phyloP scores from a whole-genome alignment of 2,797 vertebrate species.

The Arremon aurantiirostris region DNA sequence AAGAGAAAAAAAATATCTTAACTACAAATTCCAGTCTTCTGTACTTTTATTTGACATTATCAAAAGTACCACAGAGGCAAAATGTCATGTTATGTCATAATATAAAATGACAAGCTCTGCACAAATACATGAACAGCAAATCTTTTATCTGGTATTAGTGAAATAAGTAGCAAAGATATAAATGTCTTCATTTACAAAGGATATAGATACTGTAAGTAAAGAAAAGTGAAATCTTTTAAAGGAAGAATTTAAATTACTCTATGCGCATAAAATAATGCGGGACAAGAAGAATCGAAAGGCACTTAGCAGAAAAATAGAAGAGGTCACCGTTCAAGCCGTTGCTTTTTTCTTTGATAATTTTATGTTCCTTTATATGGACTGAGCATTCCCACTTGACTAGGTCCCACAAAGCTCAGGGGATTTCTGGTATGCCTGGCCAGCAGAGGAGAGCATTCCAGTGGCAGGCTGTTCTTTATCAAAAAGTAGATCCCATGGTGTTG shows the following conservation, averaged over 20 bases:
- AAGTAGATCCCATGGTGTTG: neutral
- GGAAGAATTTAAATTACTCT: neutral
- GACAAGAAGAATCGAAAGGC: neutral
- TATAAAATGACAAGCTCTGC: slow-evolving; percentile 24
- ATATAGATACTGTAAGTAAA: neutral
- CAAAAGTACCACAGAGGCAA: slow-evolving; percentile 19
- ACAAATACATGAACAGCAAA: neutral
- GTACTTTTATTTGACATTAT: slow-evolving; percentile 36
- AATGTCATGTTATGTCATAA: slow-evolving; percentile 9
- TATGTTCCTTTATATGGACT: neutral
- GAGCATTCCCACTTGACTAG: neutral
- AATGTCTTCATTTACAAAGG: neutral
- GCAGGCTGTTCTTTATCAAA: neutral
- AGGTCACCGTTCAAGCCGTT: neutral
- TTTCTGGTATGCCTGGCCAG: neutral
- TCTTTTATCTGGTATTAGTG: slow-evolving; percentile 15
- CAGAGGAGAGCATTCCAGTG: neutral
- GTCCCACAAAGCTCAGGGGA: neutral
- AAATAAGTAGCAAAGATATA: neutral
- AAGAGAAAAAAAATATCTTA: neutral
- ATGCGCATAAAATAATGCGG: neutral
- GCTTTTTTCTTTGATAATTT: neutral
- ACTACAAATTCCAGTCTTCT: neutral
- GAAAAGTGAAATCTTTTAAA: neutral
- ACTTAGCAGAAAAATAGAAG: neutral